A percentile compares a stretch with the other conserved stretches of the same genome.
phyloP scores from a whole-genome alignment of 2,888 invertebrate species.

The Melipona bicolor region DNA sequence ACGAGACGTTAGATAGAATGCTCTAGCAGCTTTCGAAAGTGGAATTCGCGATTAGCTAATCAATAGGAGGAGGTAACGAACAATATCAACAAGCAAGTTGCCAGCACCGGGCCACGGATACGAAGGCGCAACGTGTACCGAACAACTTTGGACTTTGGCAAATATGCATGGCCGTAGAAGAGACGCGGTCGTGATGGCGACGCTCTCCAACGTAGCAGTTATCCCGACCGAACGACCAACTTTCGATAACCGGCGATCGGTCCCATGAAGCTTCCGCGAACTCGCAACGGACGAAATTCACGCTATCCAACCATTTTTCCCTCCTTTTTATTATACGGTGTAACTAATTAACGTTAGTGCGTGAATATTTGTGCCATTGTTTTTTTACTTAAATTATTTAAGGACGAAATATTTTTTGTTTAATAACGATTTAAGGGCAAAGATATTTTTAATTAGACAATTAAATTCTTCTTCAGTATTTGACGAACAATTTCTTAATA shows the following conservation, averaged over 20 bases:
- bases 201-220: conserved; percentile 13
- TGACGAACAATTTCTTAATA: no score
- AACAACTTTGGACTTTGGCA: conserved; percentile 39
- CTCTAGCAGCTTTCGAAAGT: conserved; percentile 31
- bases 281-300: background rate
- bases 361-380: no score
- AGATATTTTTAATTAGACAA: no score
- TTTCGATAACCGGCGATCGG: conserved; percentile 1
- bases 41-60: conserved; percentile 53
- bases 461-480: no score
- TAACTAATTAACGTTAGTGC: no score
- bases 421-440: no score
- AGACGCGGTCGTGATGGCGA: background rate
- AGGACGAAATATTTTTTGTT: no score
- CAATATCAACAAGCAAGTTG: conserved; percentile 28
- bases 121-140: conserved; percentile 47
- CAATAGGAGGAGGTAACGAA: conserved; percentile 1
- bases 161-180: conserved; percentile 33
- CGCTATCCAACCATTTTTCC: background rate
- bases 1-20: background rate
- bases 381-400: no score
- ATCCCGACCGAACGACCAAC: conserved; percentile 20
- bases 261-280: background rate
- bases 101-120: conserved; percentile 7
- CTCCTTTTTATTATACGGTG: background rate